phyloP scores from a whole-genome alignment of 1,140 invertebrate genomes.

The Fopius arisanus region DNA sequence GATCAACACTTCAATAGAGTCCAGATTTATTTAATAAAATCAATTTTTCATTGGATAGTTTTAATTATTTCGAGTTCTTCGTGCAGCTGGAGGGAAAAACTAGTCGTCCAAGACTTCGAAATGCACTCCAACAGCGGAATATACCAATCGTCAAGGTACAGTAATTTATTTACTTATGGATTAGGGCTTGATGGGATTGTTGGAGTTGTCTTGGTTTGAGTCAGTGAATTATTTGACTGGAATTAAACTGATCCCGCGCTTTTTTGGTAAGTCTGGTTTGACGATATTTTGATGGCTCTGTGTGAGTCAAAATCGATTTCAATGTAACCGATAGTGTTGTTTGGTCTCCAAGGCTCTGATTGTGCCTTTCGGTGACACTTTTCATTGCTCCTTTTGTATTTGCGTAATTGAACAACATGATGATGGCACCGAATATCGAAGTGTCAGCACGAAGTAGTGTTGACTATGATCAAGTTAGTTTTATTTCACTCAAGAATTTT shows the following conservation, averaged over 20 bases:
- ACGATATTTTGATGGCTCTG: not conserved
- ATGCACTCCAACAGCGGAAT: not conserved
- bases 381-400: not conserved
- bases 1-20: no score
- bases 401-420: not conserved
- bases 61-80: not conserved
- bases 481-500: conserved; percentile 1
- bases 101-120: not conserved
- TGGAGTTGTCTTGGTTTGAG: not conserved
- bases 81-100: conserved; percentile 15
- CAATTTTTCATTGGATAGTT: not conserved
- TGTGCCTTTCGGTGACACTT: conserved; percentile 7
- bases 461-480: conserved; percentile 42
- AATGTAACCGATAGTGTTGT: not conserved
- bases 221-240: not conserved
- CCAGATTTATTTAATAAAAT: no score
- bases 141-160: not conserved
- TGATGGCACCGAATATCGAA: conserved; percentile 45
- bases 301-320: conserved; percentile 11
- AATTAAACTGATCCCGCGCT: conserved; percentile 28
- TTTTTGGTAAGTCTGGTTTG: not conserved
- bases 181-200: not conserved
- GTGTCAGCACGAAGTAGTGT: conserved; percentile 36
- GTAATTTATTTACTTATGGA: not conserved
- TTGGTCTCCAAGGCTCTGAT: not conserved